Conservation (phyloP, 2,888 invertebrate species). For the Nyleta sp. region DNA sequence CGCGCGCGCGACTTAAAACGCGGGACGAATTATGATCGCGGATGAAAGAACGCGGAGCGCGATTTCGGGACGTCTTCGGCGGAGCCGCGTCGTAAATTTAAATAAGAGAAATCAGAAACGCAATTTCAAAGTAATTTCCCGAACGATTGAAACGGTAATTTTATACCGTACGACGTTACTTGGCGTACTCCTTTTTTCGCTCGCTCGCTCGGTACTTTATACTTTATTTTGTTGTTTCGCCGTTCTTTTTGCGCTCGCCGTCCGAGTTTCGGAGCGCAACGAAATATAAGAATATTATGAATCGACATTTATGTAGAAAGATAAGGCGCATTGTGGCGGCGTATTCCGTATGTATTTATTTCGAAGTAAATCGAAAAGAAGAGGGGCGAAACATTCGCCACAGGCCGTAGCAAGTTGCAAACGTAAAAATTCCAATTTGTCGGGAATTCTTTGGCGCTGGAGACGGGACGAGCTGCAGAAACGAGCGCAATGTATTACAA, state of each 20-base stretch:
- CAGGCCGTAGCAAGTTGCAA: slow-evolving; percentile 68
- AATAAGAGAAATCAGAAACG: slow-evolving; percentile 50
- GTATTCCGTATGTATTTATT: slow-evolving; percentile 65
- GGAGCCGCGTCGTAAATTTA: slow-evolving; percentile 41
- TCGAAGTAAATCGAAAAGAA: slow-evolving; percentile 62
- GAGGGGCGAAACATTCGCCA: slow-evolving; percentile 49
- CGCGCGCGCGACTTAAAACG: too few species aligned
- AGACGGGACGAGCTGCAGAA: slow-evolving; percentile 73
- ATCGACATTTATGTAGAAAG: slow-evolving; percentile 55
- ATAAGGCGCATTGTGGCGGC: slow-evolving; percentile 57
- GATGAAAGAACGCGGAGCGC: slow-evolving; percentile 52
- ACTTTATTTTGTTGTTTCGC: slow-evolving; percentile 14
- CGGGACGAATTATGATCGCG: slow-evolving; percentile 57
- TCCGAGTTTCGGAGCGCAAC: slow-evolving; percentile 40
- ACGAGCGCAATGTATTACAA: slow-evolving; percentile 80
- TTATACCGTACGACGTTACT: slow-evolving; percentile 23
- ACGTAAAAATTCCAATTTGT: slow-evolving; percentile 78
- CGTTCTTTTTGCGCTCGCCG: slow-evolving; percentile 12
- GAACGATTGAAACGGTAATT: slow-evolving; percentile 51
- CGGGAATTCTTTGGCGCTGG: slow-evolving; percentile 65
- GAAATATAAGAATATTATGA: slow-evolving; percentile 52
- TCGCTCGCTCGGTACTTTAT: slow-evolving; percentile 3
- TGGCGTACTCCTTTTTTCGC: not conserved
- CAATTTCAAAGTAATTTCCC: slow-evolving; percentile 54
- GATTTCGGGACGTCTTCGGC: slow-evolving; percentile 11